Percentiles rank a stretch among this genome's conserved stretches.
Conservation (phyloP, 2,888 invertebrate species). For the Orthosia cruda region DNA sequence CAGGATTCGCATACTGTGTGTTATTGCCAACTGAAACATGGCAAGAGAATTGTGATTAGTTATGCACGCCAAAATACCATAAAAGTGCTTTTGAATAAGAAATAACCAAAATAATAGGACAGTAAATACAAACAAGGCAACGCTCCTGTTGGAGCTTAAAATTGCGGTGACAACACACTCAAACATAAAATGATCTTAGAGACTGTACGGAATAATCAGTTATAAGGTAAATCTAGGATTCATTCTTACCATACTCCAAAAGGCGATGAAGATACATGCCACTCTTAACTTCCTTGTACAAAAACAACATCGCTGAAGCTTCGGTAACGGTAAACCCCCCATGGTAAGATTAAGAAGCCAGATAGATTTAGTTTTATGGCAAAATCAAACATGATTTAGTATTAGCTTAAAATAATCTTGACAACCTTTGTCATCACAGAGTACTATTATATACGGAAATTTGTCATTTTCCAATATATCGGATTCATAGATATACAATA, state of each 20-base stretch:
- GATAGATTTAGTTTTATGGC: constrained; percentile 9
- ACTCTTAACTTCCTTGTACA: constrained; percentile 75
- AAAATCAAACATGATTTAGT: constrained; percentile 17
- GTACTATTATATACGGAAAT: too few species aligned
- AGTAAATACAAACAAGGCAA: background rate
- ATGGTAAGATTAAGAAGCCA: constrained; percentile 47
- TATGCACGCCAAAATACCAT: background rate
- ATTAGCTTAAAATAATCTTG: constrained; percentile 11
- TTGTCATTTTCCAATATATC: too few species aligned
- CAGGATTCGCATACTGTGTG: constrained; percentile 56
- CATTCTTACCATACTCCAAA: constrained; percentile 72
- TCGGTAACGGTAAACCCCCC: constrained; percentile 72
- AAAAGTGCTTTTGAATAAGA: background rate
- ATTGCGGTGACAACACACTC: background rate
- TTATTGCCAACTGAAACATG: constrained; percentile 69
- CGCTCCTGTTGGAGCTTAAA: background rate
- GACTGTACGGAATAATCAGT: background rate
- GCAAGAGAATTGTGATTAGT: background rate
- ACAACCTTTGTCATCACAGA: constrained; percentile 6
- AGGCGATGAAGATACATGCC: constrained; percentile 68
- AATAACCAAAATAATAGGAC: background rate
- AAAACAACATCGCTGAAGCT: constrained; percentile 73
- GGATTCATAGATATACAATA: too few species aligned
- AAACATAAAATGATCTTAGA: background rate
- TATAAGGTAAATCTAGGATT: background rate